Conservation (phyloP, 2,797 vertebrate species). For the Neosilurus mollespiculum region DNA sequence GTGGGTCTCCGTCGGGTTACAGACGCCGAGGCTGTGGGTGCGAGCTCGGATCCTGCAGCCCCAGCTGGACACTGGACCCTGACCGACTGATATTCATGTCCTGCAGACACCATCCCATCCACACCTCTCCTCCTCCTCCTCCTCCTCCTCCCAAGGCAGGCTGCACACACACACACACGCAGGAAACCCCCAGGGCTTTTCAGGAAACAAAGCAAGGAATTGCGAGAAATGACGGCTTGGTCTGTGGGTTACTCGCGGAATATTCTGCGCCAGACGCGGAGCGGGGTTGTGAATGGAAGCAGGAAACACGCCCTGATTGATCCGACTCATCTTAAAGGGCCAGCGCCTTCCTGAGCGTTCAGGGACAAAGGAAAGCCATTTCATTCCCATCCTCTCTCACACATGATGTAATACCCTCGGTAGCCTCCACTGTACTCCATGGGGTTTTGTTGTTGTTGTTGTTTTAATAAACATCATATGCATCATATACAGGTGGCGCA, state of each 20-base stretch:
- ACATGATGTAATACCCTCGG: background rate
- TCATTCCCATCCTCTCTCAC: background rate
- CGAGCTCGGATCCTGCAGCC: conserved; percentile 51
- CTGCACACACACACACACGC: background rate
- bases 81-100: conserved; percentile 73
- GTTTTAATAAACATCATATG: background rate
- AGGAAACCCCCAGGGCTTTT: background rate
- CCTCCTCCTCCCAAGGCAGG: too few relatives aligned
- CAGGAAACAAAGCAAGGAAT: background rate
- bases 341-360: conserved; percentile 55
- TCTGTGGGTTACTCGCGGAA: background rate
- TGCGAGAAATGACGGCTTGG: background rate
- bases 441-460: background rate
- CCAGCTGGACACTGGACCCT: conserved; percentile 67
- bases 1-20: too few relatives aligned
- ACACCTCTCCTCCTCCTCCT: background rate
- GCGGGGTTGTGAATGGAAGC: conserved; percentile 71
- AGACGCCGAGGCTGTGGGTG: background rate
- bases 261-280: conserved; percentile 65
- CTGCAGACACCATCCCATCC: conserved; percentile 46
- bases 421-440: too few relatives aligned
- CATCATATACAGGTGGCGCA: too few relatives aligned
- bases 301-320: conserved; percentile 83
- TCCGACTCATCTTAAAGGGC: conserved; percentile 77
- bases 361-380: conserved; percentile 69